Evolutionary conservation across 2,113 vertebrate genomes (phyloP), one percentile per base, ranked within the genome.

Genomic region (Brienomyrus longianalis): DNA sequence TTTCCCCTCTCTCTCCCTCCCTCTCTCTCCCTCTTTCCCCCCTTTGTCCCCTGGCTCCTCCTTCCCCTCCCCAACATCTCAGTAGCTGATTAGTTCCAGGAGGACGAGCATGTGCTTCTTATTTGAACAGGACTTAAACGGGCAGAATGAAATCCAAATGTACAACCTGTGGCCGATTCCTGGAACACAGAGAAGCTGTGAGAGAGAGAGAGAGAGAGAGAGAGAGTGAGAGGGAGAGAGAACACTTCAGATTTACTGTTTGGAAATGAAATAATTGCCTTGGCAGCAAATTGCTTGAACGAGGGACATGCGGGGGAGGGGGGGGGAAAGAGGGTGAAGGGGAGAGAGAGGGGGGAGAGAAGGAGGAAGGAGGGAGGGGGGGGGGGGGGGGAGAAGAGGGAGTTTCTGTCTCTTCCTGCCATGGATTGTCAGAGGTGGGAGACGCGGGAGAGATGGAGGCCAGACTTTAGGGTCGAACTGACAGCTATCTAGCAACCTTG

Each of bases 111-210:
- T 93, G 92, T 93, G 92, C 90, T 93, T 93, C 92, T 88, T 90
- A 92, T 93, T 93, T 93, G 90, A 74, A 54, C 86, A 70, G 90
- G 88, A 74, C 91, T 91, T 90, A 91, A 93, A 92, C 86, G 47
- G 87, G 90, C 83, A 74, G 90, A 91, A 93, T 93, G 91, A 93
- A 92, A 93, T 91, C 92, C 93, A 93, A 93, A 93, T 93, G 93
- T 89, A 85, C 90, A 92, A 91, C 90, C 90, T 91, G 91, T 90
- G 90, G 91, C 91, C 92, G 35, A n/a, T 45, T 66, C 35, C 35
- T 50, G 35, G 21, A 39, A 62, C 48, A 43, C 15, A 31, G 47
- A 51, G 86, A 48, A 47, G 45, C 62, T 15, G 11, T 3, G 87
- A 31, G 87, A 88, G 54, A 13, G 19, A 87, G 86, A 59, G 45